A percentile compares a stretch with the other conserved stretches of the same genome.
Conservation (phyloP, 1,140 invertebrate genomes). For the Vanessa tameamea region DNA sequence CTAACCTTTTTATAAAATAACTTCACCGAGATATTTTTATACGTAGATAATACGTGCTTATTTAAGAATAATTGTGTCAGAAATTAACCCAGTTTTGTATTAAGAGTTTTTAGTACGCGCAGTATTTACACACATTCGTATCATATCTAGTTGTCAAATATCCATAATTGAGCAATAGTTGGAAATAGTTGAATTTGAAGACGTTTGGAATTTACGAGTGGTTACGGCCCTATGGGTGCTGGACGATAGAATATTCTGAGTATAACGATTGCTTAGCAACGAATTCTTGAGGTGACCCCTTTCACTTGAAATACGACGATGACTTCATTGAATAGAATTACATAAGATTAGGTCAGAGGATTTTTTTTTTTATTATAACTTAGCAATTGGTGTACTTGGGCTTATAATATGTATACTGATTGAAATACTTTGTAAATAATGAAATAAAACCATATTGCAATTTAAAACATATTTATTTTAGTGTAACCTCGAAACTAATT, state of each 20-base stretch:
- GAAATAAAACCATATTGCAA: too few species aligned
- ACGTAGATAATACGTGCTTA: too few species aligned
- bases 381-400: neutral
- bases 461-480: too few species aligned
- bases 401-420: too few species aligned
- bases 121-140: neutral
- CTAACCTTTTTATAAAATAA: too few species aligned
- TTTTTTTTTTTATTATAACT: neutral
- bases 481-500: too few species aligned
- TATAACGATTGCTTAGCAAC: conserved; percentile 65
- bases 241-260: conserved; percentile 63
- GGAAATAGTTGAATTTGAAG: conserved; percentile 79
- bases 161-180: conserved; percentile 69
- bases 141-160: conserved; percentile 49
- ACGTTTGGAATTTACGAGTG: conserved; percentile 77
- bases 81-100: too few species aligned
- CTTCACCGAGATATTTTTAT: too few species aligned
- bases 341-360: neutral
- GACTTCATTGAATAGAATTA: conserved; percentile 23
- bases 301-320: conserved; percentile 1
- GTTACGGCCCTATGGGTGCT: conserved; percentile 69
- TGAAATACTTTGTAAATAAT: too few species aligned
- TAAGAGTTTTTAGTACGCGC: neutral
- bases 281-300: conserved; percentile 49
- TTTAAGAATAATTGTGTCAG: too few species aligned